These are phyloP conservation scores for Eidolon dupreanum DNA, from an alignment of 2,797 vertebrate species.

Conservation along the genomic window DNA sequence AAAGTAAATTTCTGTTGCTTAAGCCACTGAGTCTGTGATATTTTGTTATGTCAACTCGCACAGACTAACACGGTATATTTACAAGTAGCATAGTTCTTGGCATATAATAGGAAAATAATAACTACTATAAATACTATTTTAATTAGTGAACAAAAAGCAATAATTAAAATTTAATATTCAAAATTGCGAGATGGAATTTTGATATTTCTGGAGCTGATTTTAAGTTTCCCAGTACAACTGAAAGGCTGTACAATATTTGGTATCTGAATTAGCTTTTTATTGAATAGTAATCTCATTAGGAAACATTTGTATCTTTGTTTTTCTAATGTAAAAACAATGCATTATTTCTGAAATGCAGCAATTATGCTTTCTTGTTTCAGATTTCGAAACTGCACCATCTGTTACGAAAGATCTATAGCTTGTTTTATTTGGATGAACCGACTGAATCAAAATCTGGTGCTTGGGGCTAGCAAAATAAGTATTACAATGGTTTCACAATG, in stretches of 20 bases:
- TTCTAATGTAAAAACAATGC: background rate
- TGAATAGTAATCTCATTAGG: background rate
- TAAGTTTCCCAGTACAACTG: background rate
- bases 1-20: background rate
- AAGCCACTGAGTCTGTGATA: background rate
- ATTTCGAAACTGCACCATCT: slow-evolving; percentile 27
- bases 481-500: slow-evolving; percentile 22
- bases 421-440: slow-evolving; percentile 60
- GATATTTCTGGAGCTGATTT: background rate
- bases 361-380: slow-evolving; percentile 39
- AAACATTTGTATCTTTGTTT: slow-evolving; percentile 28
- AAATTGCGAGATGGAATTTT: background rate
- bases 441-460: slow-evolving; percentile 45
- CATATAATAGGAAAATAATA: background rate
- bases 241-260: background rate
- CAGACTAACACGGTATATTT: background rate
- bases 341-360: slow-evolving; percentile 25
- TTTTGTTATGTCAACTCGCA: background rate
- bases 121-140: background rate
- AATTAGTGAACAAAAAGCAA: background rate
- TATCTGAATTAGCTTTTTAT: background rate
- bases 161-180: background rate
- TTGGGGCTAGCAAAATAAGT: background rate
- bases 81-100: background rate
- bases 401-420: slow-evolving; percentile 51